Base-by-base conservation (phyloP, 2,113 vertebrate species). In the Gobius niger region DNA sequence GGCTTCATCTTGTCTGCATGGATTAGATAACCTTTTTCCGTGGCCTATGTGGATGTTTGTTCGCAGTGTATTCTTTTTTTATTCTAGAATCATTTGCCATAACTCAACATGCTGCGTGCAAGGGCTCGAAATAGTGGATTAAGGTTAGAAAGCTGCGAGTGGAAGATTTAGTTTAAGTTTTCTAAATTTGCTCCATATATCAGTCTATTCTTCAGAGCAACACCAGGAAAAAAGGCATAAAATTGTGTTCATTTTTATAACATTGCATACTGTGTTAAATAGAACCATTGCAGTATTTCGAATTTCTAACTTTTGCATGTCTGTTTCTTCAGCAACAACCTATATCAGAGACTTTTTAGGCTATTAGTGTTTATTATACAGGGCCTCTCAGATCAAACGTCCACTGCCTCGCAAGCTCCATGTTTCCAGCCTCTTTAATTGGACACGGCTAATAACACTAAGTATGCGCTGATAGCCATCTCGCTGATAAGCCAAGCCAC, bases 71-170 rank as follows among this genome's bases (percentile, higher is more conserved):
- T 67, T 68, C 68, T 68, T 76, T 68, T 92, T 94, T 90, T 96
- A 97, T 96, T 93, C 94, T 96, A 95, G 93, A 94, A 93, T 94
- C 93, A 95, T 94, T 94, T 92, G 92, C 93, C 81, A 76, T 94
- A 93, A 94, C 95, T 95, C 93, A 93, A 91, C 92, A 91, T 87
- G 89, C 93, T 93, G 94, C 95, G 94, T 94, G 92, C 85, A 85
- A 95, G 93, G 93, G 92, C 94, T 93, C 93, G 91, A 95, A 95
- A 96, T 95, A 96, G 95, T 95, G 95, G 81, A 93, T 95, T 96
- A 95, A 95, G 95, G 94, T 93, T 95, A 94, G 93, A 91, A 93
- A 92, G 93, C 93, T 94, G 91, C 89, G 95, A 96, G 96, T 96
- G 91, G 92, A 90, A 91, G 14, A 82, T 95, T 96, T 96, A 34